Base-by-base conservation (phyloP, 2,888 invertebrate genomes). In the Chalcis sispes region DNA sequence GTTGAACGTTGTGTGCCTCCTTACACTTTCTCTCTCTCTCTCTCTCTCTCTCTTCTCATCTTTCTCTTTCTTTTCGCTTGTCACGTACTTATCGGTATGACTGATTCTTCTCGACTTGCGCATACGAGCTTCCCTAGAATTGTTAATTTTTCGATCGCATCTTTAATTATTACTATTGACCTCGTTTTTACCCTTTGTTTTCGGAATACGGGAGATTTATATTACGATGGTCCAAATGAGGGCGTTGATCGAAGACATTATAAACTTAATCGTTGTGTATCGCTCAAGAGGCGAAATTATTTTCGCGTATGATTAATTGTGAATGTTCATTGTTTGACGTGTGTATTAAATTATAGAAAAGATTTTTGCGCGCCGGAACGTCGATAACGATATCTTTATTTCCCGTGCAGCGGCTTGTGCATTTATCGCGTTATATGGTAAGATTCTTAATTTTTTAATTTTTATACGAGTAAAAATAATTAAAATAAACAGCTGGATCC, bases 161-260 rank as follows among this genome's bases (percentile, higher is more conserved):
- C 50, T 54, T 66, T 76, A 66, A 72, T 76, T 72, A 76, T 76
- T 76, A 71, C 71, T 75, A 72, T 76, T 72, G 76, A 76, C 71
- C 72, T 61, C 62, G 56, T 76, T 76, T 71, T 76, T 76, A 56
- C 13, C 36, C 69, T 74, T 74, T 74, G 74, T 74, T 74, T 59
- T n/a, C 48, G 4, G 18, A 10, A 20, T 36, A n/a, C 8, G 10
- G 10, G n/a, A 13, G 20, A n/a, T n/a, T n/a, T n/a, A n/a, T n/a
- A n/a, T n/a, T n/a, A n/a, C n/a, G n/a, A n/a, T n/a, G n/a, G n/a
- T n/a, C n/a, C 46, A 1, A 20, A 18, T 54, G 32, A 4, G 23
- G 18, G 42, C 58, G 46, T 58, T 42, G 27, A 36, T 59, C 23
- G 7, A 59, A 36, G 23, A 13, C 50, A n/a, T n/a, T n/a, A n/a